These are phyloP conservation scores for Hyperoplus lanceolatus DNA, from an alignment of 2,797 vertebrate species.

Conservation along the genomic window DNA sequence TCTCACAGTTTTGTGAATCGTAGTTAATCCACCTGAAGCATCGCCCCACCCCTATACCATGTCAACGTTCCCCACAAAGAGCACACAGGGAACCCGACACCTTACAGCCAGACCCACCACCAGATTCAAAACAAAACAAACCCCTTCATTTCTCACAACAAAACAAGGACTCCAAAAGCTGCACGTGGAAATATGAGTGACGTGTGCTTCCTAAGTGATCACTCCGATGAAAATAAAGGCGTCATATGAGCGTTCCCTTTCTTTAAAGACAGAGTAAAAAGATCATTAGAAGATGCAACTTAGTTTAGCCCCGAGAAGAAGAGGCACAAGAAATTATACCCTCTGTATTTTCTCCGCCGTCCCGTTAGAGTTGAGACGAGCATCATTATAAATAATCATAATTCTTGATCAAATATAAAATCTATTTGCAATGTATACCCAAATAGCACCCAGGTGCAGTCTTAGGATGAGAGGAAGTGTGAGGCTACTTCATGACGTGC, in stretches of 20 bases:
- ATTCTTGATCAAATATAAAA: neutral
- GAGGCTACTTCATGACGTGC: neutral
- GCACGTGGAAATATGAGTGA: conserved; percentile 15
- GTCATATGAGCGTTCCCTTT: neutral
- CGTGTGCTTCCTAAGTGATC: conserved; percentile 13
- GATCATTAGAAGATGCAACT: neutral
- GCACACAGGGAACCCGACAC: conserved; percentile 30
- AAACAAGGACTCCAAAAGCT: conserved; percentile 3
- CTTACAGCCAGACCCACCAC: conserved; percentile 19
- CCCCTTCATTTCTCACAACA: neutral
- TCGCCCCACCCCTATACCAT: conserved; percentile 44
- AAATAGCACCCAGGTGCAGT: neutral
- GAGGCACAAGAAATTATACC: conserved; percentile 23
- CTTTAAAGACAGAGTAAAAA: conserved; percentile 51
- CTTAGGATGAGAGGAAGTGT: neutral
- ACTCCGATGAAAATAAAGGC: conserved; percentile 55
- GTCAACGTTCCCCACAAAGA: conserved; percentile 30
- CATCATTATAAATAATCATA: neutral
- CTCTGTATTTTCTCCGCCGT: conserved; percentile 16
- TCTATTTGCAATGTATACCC: neutral
- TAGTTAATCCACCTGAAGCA: conserved; percentile 65
- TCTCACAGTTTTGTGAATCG: conserved; percentile 63
- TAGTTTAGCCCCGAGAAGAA: conserved; percentile 38
- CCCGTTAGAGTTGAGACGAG: conserved; percentile 1
- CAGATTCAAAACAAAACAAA: conserved; percentile 17